Conservation (phyloP, 2,888 invertebrate species). For the Drymonia ruficornis region DNA sequence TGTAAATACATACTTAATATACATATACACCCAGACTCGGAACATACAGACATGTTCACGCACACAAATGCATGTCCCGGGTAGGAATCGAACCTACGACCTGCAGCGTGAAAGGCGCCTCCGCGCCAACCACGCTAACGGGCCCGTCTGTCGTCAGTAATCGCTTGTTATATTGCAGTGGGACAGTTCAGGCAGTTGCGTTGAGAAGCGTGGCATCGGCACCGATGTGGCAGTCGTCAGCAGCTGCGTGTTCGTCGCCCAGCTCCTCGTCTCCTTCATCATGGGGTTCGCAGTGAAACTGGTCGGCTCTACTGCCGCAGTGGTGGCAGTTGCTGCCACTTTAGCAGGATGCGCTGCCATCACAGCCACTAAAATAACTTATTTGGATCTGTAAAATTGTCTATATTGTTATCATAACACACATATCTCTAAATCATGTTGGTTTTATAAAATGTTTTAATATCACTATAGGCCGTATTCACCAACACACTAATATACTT, state of each 20-base stretch:
- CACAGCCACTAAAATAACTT: constrained; percentile 94
- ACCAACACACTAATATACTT: too few relatives aligned
- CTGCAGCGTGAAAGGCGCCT: too few relatives aligned
- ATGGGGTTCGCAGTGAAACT: constrained; percentile 93
- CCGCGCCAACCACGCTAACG: too few relatives aligned
- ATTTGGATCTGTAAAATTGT: constrained; percentile 88
- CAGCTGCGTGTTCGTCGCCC: constrained; percentile 98
- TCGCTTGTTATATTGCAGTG: constrained; percentile 54
- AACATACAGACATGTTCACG: too few relatives aligned
- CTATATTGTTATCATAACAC: background rate
- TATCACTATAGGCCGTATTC: too few relatives aligned
- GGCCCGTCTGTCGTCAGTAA: too few relatives aligned
- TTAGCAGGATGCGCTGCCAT: constrained; percentile 94
- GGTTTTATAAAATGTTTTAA: too few relatives aligned
- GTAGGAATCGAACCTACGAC: too few relatives aligned
- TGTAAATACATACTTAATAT: too few relatives aligned
- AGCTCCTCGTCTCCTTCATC: constrained; percentile 94
- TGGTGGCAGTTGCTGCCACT: constrained; percentile 93
- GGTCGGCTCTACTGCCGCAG: constrained; percentile 94
- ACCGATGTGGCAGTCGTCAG: constrained; percentile 98
- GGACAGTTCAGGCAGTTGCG: constrained; percentile 75
- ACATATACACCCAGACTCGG: too few relatives aligned
- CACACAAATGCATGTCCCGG: too few relatives aligned
- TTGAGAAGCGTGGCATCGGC: constrained; percentile 93
- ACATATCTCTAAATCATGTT: too few relatives aligned